Base-by-base conservation (phyloP, 2,113 vertebrate species). In the Oncorhynchus keta region DNA sequence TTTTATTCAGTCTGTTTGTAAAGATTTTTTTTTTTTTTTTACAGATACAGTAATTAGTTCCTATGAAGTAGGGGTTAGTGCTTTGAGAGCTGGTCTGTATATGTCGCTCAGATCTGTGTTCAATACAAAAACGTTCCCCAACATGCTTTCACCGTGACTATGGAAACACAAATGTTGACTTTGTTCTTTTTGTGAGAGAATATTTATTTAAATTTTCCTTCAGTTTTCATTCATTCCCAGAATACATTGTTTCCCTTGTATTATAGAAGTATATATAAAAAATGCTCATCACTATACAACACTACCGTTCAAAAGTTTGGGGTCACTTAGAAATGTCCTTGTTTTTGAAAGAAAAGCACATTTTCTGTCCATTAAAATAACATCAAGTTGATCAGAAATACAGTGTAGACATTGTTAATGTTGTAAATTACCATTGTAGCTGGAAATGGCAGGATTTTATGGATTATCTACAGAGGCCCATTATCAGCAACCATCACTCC, bases 211-310 rank as follows among this genome's bases (percentile, higher is more conserved):
- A 20, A 18, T 61, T 32, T 57, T n/a, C 26, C 9, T 8, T 9
- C 24, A 3, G 39, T 72, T 5, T 57, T 4, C 16, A 18, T 32
- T 72, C 12, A 14, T 32, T 59, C 9, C 39, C 39, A 45, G 39
- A 45, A 45, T 9, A 11, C 9, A 45, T 45, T 12, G 39, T 45
- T 45, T 45, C 16, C 18, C 32, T 78, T 72, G 18, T 82, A 55
- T 79, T 51, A 70, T 88, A 89, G 89, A 89, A 86, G 89, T 9
- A 39, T 9, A 45, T 45, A 45, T 11, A 45, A n/a, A n/a, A n/a
- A n/a, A n/a, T n/a, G n/a, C n/a, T n/a, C 39, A 11, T 2, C 9
- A 45, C 35, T 45, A 45, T 45, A 45, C 28, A 28, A 39, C 39
- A 39, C 7, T 39, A 39, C 39, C 8, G 8, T 8, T 39, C 39